phyloP scores from a whole-genome alignment of 2,888 invertebrate species.

The Pachymerium ferrugineum region DNA sequence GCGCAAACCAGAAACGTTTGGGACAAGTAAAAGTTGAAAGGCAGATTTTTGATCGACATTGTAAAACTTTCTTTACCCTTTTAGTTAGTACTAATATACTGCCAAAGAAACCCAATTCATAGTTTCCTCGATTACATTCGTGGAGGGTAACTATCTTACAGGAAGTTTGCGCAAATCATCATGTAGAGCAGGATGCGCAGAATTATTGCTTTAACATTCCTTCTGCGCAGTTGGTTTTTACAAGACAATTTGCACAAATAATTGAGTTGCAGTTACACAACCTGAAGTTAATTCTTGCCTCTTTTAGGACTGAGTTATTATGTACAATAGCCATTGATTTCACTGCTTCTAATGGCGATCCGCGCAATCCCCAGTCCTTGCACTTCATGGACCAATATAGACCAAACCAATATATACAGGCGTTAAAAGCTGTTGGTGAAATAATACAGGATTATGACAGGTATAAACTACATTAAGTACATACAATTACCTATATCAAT shows the following conservation, averaged over 20 bases:
- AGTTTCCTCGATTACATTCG: slow-evolving; percentile 57
- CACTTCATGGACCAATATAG: slow-evolving; percentile 38
- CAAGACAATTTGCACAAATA: no score
- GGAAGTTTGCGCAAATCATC: neutral
- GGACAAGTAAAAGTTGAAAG: neutral
- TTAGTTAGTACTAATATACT: slow-evolving; percentile 47
- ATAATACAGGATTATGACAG: slow-evolving; percentile 40
- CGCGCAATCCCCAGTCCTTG: slow-evolving; percentile 38
- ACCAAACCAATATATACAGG: slow-evolving; percentile 43
- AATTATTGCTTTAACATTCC: no score
- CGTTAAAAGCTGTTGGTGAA: slow-evolving; percentile 45
- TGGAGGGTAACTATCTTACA: slow-evolving; percentile 47
- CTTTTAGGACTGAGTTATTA: slow-evolving; percentile 46
- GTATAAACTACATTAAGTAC: neutral
- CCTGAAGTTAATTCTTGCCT: neutral
- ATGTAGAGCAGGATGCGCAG: neutral
- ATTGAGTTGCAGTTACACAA: neutral
- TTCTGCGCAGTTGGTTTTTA: no score
- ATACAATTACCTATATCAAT: neutral
- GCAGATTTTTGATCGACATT: neutral
- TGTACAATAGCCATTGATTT: slow-evolving; percentile 52
- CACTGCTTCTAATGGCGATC: slow-evolving; percentile 43
- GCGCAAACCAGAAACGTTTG: slow-evolving; percentile 40
- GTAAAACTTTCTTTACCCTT: slow-evolving; percentile 34
- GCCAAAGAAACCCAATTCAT: slow-evolving; percentile 48